Evolutionary conservation across 2,888 invertebrate species (phyloP).

Genomic region (Prosapia bicincta): DNA sequence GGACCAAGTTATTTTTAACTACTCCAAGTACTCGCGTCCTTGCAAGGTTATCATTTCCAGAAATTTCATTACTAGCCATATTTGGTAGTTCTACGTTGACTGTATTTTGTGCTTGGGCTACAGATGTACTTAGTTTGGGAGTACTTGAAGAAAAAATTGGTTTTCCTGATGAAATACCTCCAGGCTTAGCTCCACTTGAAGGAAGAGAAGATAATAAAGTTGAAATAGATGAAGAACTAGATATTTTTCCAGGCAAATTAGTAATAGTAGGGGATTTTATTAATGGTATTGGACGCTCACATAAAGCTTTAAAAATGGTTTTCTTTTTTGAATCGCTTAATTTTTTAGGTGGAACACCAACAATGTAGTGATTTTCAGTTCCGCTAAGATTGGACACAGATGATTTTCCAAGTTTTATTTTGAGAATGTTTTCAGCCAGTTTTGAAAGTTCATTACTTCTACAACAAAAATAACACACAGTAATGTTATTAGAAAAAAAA

Average conservation of each 20-base stretch:
- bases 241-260: background rate
- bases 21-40: background rate
- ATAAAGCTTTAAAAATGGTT: background rate
- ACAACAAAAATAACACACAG: slow-evolving; percentile 22
- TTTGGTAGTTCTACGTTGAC: background rate
- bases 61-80: background rate
- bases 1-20: background rate
- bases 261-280: background rate
- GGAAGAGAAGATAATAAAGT: background rate
- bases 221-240: background rate
- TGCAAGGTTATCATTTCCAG: background rate
- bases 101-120: background rate
- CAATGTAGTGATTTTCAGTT: background rate
- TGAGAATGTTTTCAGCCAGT: slow-evolving; percentile 40
- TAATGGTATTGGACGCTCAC: background rate
- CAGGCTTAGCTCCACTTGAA: background rate
- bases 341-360: background rate
- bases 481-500: no score
- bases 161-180: background rate
- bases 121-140: background rate
- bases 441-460: slow-evolving; percentile 40
- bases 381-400: background rate
- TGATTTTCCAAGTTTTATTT: slow-evolving; percentile 30
- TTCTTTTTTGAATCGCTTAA: background rate
- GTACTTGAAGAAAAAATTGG: background rate